Evolutionary conservation across 2,797 vertebrate genomes (phyloP).

Genomic region (Liparis tanakae): DNA sequence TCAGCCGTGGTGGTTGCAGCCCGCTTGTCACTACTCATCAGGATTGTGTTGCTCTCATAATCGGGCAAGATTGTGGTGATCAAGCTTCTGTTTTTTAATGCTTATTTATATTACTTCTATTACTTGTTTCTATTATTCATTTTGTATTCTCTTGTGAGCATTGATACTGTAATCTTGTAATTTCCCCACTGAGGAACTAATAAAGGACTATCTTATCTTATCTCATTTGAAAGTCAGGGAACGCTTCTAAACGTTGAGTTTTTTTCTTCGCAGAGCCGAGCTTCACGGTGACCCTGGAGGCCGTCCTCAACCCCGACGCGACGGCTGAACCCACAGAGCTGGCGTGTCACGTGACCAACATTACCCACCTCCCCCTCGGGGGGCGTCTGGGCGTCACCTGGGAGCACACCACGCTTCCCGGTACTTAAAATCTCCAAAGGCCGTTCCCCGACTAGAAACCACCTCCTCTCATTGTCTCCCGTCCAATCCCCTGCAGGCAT

Average conservation of each 20-base stretch:
- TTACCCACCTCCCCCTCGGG: slow-evolving; percentile 50
- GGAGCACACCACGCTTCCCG: slow-evolving; percentile 83
- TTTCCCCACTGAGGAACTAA: too few species aligned
- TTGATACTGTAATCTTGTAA: too few species aligned
- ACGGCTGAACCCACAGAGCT: slow-evolving; percentile 88
- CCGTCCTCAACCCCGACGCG: slow-evolving; percentile 75
- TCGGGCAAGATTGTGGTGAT: background rate
- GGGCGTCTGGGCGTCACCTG: slow-evolving; percentile 86
- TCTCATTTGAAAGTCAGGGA: background rate
- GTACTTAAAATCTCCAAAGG: slow-evolving; percentile 32
- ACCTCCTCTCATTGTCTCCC: background rate
- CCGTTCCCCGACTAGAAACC: background rate
- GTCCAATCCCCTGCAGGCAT: slow-evolving; percentile 28
- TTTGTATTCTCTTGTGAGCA: too few species aligned
- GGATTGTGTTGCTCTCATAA: background rate
- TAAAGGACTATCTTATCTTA: too few species aligned
- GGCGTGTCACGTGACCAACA: slow-evolving; percentile 83
- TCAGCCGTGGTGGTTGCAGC: background rate
- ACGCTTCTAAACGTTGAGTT: background rate
- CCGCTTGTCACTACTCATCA: background rate
- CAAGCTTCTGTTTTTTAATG: too few species aligned
- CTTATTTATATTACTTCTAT: too few species aligned
- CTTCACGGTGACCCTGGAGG: slow-evolving; percentile 79
- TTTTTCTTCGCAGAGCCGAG: slow-evolving; percentile 81
- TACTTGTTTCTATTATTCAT: too few species aligned